These are phyloP conservation scores for Xylocopa sonorina DNA, from an alignment of 1,140 invertebrate genomes.

Conservation along the genomic window DNA sequence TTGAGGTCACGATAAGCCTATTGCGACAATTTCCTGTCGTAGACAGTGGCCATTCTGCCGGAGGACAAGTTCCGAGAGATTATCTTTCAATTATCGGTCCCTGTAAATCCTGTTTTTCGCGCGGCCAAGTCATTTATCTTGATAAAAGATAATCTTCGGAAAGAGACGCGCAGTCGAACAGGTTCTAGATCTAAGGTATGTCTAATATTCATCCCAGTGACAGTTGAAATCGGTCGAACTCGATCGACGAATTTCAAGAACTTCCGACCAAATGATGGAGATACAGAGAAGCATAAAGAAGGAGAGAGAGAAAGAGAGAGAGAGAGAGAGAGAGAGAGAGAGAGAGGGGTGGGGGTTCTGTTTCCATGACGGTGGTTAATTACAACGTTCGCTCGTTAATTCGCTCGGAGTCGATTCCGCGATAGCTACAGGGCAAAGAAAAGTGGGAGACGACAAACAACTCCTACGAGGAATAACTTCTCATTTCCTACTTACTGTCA, in stretches of 20 bases:
- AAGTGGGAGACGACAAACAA: constrained; percentile 49
- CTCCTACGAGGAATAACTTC: constrained; percentile 54
- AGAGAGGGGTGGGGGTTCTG: background rate
- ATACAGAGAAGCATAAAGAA: too few species aligned
- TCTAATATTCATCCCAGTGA: constrained; percentile 5
- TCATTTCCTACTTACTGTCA: constrained; percentile 56
- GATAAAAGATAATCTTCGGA: background rate
- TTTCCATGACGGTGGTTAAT: constrained; percentile 35
- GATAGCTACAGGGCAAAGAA: constrained; percentile 25
- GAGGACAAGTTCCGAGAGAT: constrained; percentile 28
- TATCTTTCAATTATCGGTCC: constrained; percentile 31
- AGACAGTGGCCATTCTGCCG: background rate
- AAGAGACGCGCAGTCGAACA: background rate
- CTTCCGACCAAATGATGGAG: constrained; percentile 1
- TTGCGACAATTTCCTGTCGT: constrained; percentile 20
- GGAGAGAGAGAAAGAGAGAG: too few species aligned
- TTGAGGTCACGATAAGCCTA: constrained; percentile 20
- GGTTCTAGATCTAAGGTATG: background rate
- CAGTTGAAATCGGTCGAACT: constrained; percentile 10
- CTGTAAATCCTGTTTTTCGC: constrained; percentile 23
- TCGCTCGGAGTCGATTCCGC: constrained; percentile 32
- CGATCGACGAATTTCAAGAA: constrained; percentile 14
- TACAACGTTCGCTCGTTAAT: constrained; percentile 51
- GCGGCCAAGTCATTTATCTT: background rate
- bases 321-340: too few species aligned